Evolutionary conservation across 2,113 vertebrate species (phyloP).

Genomic region (Platycercus adscitus): DNA sequence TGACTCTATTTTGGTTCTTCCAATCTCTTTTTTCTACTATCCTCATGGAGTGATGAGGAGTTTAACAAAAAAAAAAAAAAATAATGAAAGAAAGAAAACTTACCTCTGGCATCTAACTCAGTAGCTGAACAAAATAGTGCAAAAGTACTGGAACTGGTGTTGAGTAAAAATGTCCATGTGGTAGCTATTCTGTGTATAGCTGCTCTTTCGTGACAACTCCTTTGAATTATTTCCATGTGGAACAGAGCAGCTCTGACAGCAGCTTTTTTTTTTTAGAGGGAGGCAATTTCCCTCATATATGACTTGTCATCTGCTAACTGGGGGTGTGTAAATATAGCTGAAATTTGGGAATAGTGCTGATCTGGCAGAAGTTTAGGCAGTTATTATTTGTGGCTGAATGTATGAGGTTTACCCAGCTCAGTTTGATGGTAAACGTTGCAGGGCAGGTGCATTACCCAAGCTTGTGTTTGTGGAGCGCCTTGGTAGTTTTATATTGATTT

Average conservation of each 20-base stretch:
- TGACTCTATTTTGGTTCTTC: neutral
- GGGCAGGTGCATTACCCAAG: neutral
- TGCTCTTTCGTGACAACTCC: neutral
- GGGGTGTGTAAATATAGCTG: constrained; percentile 50
- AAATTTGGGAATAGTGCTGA: constrained; percentile 25
- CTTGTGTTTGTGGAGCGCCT: neutral
- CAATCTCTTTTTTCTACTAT: neutral
- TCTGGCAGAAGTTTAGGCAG: constrained; percentile 29
- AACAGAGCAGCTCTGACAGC: constrained; percentile 33
- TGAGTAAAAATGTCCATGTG: neutral
- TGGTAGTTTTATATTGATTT: neutral
- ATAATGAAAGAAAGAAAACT: neutral
- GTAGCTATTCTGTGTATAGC: constrained; percentile 6
- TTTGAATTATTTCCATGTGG: constrained; percentile 47
- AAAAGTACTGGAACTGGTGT: neutral
- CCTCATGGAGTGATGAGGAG: neutral
- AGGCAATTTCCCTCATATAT: constrained; percentile 52
- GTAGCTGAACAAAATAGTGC: neutral
- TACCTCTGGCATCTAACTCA: neutral
- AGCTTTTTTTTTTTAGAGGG: constrained; percentile 20
- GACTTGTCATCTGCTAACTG: constrained; percentile 53
- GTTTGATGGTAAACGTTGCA: neutral
- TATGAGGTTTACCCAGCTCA: neutral
- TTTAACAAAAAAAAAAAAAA: neutral
- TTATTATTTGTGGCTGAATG: constrained; percentile 9